phyloP scores from a whole-genome alignment of 2,113 vertebrate species.

The Lasiurus borealis region DNA sequence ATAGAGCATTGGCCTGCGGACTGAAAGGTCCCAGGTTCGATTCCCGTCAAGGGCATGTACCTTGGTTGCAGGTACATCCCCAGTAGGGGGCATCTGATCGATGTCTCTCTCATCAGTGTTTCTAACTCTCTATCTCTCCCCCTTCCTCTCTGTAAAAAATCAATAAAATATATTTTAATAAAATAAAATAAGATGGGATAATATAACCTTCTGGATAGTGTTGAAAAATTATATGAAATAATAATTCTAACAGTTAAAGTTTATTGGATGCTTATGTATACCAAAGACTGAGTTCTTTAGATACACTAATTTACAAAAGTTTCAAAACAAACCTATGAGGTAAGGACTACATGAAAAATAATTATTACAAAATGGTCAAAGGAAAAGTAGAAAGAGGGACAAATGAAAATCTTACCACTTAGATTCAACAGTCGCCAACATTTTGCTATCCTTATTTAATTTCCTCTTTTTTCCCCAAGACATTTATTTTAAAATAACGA shows the following conservation, averaged over 20 bases:
- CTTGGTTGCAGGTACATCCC: too few species aligned
- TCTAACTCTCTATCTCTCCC: too few species aligned
- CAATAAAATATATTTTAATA: too few species aligned
- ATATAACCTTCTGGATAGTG: not conserved
- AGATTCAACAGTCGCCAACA: not conserved
- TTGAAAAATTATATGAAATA: not conserved
- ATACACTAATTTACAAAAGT: not conserved
- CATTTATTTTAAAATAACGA: conserved; percentile 12
- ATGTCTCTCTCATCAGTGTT: too few species aligned
- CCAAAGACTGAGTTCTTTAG: not conserved
- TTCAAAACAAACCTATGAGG: conserved; percentile 33
- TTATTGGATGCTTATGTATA: not conserved
- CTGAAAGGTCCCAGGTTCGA: too few species aligned
- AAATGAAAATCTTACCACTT: conserved; percentile 11
- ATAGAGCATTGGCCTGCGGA: too few species aligned
- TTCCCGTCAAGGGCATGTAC: too few species aligned
- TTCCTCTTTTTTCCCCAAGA: not conserved
- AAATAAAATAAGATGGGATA: not conserved
- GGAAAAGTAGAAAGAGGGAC: not conserved
- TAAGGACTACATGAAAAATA: not conserved
- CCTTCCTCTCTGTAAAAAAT: too few species aligned
- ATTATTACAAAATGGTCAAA: conserved; percentile 26
- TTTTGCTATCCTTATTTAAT: not conserved
- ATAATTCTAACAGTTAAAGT: not conserved
- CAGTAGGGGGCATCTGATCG: too few species aligned